phyloP scores from a whole-genome alignment of 2,888 invertebrate genomes.

The Chaetogeoica ovagalla region DNA sequence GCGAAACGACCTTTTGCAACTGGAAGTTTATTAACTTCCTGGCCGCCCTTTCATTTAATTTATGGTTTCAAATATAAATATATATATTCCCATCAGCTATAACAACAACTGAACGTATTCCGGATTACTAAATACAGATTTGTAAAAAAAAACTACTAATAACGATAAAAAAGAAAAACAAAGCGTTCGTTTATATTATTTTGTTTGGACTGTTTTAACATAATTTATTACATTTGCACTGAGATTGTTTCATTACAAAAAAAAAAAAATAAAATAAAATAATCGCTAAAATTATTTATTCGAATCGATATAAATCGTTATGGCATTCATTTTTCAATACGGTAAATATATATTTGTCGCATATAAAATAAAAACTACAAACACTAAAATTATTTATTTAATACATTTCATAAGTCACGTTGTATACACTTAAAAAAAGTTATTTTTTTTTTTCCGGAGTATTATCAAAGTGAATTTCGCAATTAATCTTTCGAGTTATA shows the following conservation, averaged over 20 bases:
- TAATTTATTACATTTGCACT: slow-evolving; percentile 29
- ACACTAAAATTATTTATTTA: too few species aligned
- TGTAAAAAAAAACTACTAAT: slow-evolving; percentile 39
- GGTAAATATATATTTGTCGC: neutral
- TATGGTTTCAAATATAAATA: slow-evolving; percentile 40
- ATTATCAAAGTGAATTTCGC: too few species aligned
- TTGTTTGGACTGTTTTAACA: slow-evolving; percentile 14
- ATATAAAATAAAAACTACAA: neutral
- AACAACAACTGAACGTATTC: slow-evolving; percentile 43
- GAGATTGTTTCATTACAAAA: neutral
- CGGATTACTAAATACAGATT: slow-evolving; percentile 46
- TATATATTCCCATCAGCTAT: slow-evolving; percentile 32
- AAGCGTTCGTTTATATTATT: slow-evolving; percentile 34
- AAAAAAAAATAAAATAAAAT: too few species aligned
- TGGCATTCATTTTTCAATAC: neutral
- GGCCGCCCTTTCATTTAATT: slow-evolving; percentile 49
- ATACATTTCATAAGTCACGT: too few species aligned
- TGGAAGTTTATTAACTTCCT: slow-evolving; percentile 51
- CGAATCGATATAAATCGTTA: neutral
- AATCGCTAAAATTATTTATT: neutral
- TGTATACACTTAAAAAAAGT: too few species aligned
- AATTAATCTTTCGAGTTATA: neutral
- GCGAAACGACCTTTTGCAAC: slow-evolving; percentile 50
- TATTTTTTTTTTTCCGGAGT: too few species aligned
- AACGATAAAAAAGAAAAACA: slow-evolving; percentile 43